Conservation (phyloP, 1,140 invertebrate genomes). For the Philotrypesis tridentata region DNA sequence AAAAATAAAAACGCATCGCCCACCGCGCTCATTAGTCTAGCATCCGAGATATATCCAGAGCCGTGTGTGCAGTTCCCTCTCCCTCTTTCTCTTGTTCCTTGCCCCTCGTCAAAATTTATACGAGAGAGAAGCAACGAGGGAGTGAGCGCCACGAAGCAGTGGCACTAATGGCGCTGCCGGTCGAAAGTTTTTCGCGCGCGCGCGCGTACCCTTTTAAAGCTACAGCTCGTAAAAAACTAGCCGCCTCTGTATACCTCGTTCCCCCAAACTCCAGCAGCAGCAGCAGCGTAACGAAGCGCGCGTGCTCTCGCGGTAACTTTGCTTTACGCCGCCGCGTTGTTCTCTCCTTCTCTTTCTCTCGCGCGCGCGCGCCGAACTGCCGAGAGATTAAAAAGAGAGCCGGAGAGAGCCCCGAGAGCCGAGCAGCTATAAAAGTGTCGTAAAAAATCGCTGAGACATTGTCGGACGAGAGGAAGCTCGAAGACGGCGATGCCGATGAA, state of each 20-base stretch:
- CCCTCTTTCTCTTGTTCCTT: not conserved
- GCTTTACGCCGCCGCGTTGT: slow-evolving; percentile 9
- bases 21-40: not conserved
- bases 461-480: not conserved
- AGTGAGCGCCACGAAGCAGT: not conserved
- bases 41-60: not conserved
- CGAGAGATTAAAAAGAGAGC: slow-evolving; percentile 28
- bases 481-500: not conserved
- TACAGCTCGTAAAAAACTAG: slow-evolving; percentile 22
- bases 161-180: slow-evolving; percentile 11
- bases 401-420: not conserved
- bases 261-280: not conserved
- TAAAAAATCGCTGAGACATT: slow-evolving; percentile 14
- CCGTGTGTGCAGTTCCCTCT: not conserved
- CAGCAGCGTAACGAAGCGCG: slow-evolving; percentile 18
- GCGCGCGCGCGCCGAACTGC: not conserved
- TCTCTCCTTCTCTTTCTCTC: not conserved
- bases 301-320: slow-evolving; percentile 14
- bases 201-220: slow-evolving; percentile 1
- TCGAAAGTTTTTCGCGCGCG: not conserved
- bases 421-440: slow-evolving; percentile 10
- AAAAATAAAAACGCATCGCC: not conserved
- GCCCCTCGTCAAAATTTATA: slow-evolving; percentile 22
- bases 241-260: not conserved
- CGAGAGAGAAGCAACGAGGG: not conserved